These are phyloP conservation scores for Gymnodraco acuticeps DNA, from an alignment of 2,797 vertebrate species.

Conservation along the genomic window DNA sequence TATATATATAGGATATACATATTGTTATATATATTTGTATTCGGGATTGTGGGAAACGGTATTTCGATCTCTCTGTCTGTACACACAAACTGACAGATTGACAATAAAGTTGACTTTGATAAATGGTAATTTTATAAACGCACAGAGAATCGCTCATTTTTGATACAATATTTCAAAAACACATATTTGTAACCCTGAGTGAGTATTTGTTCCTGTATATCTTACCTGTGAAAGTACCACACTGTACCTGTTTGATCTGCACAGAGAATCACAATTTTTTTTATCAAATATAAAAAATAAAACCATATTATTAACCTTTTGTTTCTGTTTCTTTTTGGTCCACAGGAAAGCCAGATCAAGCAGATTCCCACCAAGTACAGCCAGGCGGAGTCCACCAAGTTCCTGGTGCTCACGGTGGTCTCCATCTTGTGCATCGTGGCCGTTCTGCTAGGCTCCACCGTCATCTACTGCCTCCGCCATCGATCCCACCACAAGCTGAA, in stretches of 20 bases:
- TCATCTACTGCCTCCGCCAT: conserved; percentile 93
- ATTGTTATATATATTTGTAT: no score
- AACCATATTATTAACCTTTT: neutral
- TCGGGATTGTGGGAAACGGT: no score
- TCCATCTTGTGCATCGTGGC: conserved; percentile 91
- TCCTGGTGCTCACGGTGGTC: conserved; percentile 92
- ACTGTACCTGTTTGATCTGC: conserved; percentile 3
- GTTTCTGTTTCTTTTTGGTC: neutral
- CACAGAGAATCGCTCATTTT: no score
- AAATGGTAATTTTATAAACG: no score
- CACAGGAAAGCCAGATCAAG: conserved; percentile 88
- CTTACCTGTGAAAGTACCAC: neutral
- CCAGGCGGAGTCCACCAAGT: conserved; percentile 92
- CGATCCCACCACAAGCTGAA: conserved; percentile 91
- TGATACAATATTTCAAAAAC: no score
- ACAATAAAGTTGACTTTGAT: no score
- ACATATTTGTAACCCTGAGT: no score
- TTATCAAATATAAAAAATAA: neutral
- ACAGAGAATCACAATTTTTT: neutral
- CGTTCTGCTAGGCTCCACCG: conserved; percentile 90
- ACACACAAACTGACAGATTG: no score
- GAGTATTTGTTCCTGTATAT: neutral
- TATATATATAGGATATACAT: no score
- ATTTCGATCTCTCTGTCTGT: no score
- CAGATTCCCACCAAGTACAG: conserved; percentile 88